Percentiles rank a stretch among this genome's conserved stretches.
Conservation (phyloP, 2,888 invertebrate genomes). For the Noctuana brunneofusca region DNA sequence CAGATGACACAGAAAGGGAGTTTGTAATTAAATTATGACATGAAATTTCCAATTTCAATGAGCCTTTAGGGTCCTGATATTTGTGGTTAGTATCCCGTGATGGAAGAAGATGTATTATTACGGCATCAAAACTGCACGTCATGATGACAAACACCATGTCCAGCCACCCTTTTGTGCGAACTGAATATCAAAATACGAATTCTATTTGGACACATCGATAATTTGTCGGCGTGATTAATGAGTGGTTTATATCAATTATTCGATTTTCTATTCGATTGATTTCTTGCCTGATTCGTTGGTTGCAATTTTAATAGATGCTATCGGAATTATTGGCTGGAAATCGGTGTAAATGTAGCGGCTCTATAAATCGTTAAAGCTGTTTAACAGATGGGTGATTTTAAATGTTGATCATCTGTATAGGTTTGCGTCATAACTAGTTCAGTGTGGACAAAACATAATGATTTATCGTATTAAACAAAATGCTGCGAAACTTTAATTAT, state of each 20-base stretch:
- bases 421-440: no score
- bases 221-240: constrained; percentile 45
- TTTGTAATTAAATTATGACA: background rate
- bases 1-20: background rate
- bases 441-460: no score
- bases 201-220: constrained; percentile 31
- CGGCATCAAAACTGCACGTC: constrained; percentile 35
- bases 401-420: constrained; percentile 5
- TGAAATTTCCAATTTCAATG: constrained; percentile 1
- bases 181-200: constrained; percentile 54
- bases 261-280: constrained; percentile 58
- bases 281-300: constrained; percentile 46
- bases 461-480: no score
- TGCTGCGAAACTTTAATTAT: no score
- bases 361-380: constrained; percentile 15
- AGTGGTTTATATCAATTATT: constrained; percentile 64
- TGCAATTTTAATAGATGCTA: constrained; percentile 24
- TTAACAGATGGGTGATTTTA: constrained; percentile 24
- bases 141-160: constrained; percentile 49
- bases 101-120: constrained; percentile 28
- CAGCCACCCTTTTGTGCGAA: constrained; percentile 36
- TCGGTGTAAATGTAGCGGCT: constrained; percentile 19
- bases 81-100: constrained; percentile 19
- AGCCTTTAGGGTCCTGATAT: constrained; percentile 10
- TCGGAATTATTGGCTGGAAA: constrained; percentile 30